Conservation (phyloP, 2,113 vertebrate genomes). For the Menura novaehollandiae region DNA sequence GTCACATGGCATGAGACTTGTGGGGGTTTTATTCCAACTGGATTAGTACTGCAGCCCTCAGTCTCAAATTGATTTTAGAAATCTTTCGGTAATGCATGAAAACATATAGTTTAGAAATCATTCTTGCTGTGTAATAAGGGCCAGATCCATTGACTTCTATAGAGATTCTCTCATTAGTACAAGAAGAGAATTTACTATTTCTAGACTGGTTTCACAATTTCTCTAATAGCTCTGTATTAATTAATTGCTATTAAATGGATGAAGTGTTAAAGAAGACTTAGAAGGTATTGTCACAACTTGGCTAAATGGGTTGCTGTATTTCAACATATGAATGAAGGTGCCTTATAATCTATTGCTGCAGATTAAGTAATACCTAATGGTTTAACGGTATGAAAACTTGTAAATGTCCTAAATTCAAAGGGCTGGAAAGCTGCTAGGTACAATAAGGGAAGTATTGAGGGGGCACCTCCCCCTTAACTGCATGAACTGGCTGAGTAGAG, state of each 20-base stretch:
- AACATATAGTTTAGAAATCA: background rate
- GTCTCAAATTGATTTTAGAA: background rate
- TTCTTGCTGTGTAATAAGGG: background rate
- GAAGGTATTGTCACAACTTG: background rate
- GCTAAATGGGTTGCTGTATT: background rate
- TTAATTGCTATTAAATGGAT: background rate
- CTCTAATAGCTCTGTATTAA: background rate
- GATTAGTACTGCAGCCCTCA: background rate
- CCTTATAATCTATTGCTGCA: background rate
- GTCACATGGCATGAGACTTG: background rate
- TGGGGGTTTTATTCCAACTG: background rate
- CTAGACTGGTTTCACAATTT: background rate
- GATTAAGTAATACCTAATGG: background rate
- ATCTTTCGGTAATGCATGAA: background rate
- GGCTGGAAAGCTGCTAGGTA: background rate
- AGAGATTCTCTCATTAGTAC: background rate
- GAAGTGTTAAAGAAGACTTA: background rate
- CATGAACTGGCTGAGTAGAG: background rate
- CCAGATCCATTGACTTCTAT: background rate
- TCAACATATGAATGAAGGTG: background rate
- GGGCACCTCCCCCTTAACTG: background rate
- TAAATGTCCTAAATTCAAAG: conserved; percentile 3
- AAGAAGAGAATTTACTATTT: background rate
- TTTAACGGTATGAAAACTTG: background rate
- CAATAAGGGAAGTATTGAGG: background rate